phyloP scores from a whole-genome alignment of 92 coral and sea anemone genomes.

The Heliopora coerulea region DNA sequence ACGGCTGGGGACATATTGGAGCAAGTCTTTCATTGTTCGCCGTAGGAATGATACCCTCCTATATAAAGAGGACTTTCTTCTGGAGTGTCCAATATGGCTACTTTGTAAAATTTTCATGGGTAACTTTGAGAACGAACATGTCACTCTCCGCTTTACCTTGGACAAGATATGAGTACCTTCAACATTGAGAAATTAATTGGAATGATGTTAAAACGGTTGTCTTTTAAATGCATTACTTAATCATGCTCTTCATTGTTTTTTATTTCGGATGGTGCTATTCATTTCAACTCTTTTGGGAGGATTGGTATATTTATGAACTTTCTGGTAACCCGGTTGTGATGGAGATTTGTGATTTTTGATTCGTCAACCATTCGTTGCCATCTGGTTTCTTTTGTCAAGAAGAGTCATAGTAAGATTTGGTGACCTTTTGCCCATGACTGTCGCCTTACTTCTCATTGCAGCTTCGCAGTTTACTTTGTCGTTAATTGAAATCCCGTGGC shows the following conservation, averaged over 20 bases:
- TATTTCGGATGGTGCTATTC: slow-evolving; percentile 21
- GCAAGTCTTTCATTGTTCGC: slow-evolving; percentile 17
- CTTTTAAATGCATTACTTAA: slow-evolving; percentile 1
- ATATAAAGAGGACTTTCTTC: background rate
- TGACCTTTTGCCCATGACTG: slow-evolving; percentile 1
- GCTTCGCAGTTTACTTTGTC: background rate
- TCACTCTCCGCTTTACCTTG: slow-evolving; percentile 17
- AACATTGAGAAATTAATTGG: slow-evolving; percentile 9
- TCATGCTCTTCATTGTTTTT: slow-evolving; percentile 8
- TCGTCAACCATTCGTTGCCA: slow-evolving; percentile 19
- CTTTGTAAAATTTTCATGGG: slow-evolving; percentile 5
- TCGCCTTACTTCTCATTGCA: slow-evolving; percentile 9
- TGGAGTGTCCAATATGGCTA: background rate
- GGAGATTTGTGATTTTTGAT: slow-evolving; percentile 8
- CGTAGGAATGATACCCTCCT: slow-evolving; percentile 11
- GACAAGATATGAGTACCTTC: slow-evolving; percentile 9
- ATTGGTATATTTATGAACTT: slow-evolving; percentile 28
- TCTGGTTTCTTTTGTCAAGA: slow-evolving; percentile 19
- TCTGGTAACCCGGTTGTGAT: slow-evolving; percentile 12
- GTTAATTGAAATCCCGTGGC: slow-evolving; percentile 21
- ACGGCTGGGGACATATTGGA: slow-evolving; percentile 24
- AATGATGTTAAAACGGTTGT: slow-evolving; percentile 14
- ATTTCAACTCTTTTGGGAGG: slow-evolving; percentile 17
- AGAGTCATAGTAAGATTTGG: slow-evolving; percentile 3
- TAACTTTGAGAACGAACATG: background rate